These are phyloP conservation scores for Coptodon rendalli DNA, from an alignment of 2,113 vertebrate genomes.

Conservation along the genomic window DNA sequence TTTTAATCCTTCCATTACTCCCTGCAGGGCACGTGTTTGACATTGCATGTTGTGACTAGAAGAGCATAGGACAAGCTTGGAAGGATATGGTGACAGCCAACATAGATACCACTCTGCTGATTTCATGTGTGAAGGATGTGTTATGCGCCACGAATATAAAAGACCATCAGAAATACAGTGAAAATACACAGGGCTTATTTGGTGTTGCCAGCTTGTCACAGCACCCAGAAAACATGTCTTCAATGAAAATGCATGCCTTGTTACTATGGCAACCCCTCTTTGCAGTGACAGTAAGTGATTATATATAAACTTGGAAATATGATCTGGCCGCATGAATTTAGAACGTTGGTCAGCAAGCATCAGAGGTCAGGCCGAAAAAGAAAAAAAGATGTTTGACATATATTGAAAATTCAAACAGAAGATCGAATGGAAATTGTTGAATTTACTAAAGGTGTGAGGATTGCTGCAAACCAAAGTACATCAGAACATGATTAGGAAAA, in stretches of 20 bases:
- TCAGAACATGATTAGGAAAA: background rate
- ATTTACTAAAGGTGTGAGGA: background rate
- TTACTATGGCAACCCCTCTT: conserved; percentile 3
- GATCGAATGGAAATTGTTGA: background rate
- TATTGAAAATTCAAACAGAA: background rate
- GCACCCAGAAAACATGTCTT: background rate
- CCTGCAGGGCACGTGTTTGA: background rate
- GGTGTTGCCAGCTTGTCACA: background rate
- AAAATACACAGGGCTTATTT: background rate
- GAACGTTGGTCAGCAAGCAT: background rate
- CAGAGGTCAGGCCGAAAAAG: background rate
- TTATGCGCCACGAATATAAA: background rate
- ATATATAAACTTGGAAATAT: background rate
- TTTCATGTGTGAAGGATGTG: conserved; percentile 6
- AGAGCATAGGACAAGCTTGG: background rate
- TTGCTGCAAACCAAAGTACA: background rate
- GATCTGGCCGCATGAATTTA: background rate
- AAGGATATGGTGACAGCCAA: background rate
- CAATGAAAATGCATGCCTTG: background rate
- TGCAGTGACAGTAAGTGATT: background rate
- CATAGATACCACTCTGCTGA: background rate
- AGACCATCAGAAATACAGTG: background rate
- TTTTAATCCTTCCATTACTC: background rate
- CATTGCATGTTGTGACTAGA: background rate
- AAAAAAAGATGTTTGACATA: background rate